phyloP scores from a whole-genome alignment of 2,113 vertebrate genomes.

The Oncorhynchus keta region DNA sequence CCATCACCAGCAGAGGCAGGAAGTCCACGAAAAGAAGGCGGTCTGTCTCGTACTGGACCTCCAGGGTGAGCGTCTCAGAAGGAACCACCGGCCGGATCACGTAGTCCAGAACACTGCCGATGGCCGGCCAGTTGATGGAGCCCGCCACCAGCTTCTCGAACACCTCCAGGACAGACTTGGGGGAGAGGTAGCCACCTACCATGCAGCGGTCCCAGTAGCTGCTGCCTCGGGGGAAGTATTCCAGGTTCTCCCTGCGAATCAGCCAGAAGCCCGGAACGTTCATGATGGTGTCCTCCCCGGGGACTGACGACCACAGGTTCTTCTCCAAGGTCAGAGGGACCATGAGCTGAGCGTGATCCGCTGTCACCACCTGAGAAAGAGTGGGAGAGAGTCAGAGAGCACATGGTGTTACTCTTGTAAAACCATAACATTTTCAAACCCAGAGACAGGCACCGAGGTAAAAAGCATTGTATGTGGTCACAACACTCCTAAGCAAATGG shows the following conservation, averaged over 20 bases:
- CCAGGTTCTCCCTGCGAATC: slow-evolving; percentile 92
- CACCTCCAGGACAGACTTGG: slow-evolving; percentile 86
- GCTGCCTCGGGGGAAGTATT: slow-evolving; percentile 94
- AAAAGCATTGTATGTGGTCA: background rate
- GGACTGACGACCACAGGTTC: slow-evolving; percentile 93
- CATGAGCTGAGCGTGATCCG: slow-evolving; percentile 96
- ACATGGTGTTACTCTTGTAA: background rate
- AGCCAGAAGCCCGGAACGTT: slow-evolving; percentile 95
- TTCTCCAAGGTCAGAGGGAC: slow-evolving; percentile 92
- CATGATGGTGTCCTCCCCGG: slow-evolving; percentile 97
- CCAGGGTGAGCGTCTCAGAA: slow-evolving; percentile 86
- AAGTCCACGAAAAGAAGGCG: slow-evolving; percentile 90
- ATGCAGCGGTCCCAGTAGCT: slow-evolving; percentile 99
- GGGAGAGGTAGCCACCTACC: slow-evolving; percentile 95
- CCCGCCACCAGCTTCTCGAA: slow-evolving; percentile 93
- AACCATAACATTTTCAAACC: background rate
- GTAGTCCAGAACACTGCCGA: slow-evolving; percentile 92
- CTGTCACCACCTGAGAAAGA: slow-evolving; percentile 85
- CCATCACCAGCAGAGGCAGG: slow-evolving; percentile 87
- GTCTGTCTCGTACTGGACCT: slow-evolving; percentile 90
- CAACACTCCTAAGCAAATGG: background rate
- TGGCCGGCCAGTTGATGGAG: slow-evolving; percentile 98
- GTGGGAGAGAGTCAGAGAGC: background rate
- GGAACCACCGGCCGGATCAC: slow-evolving; percentile 91
- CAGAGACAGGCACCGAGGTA: background rate